Conservation (phyloP, 2,113 vertebrate genomes). For the Gallinago media region DNA sequence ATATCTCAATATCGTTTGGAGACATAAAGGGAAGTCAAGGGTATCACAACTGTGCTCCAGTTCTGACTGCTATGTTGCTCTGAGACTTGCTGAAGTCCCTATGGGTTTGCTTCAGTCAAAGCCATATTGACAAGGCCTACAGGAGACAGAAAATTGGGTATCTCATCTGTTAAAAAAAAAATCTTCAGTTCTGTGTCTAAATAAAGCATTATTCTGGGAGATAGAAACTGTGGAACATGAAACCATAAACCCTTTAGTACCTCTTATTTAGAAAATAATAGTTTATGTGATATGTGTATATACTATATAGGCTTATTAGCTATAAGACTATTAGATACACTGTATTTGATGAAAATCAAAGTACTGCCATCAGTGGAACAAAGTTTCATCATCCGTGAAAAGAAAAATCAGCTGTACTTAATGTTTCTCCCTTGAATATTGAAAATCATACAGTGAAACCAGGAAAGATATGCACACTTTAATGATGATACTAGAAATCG, state of each 20-base stretch:
- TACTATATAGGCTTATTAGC: neutral
- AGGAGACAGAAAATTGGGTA: neutral
- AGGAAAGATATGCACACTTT: neutral
- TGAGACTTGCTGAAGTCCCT: neutral
- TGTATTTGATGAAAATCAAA: neutral
- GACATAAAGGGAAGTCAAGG: neutral
- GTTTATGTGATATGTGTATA: neutral
- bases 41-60: neutral
- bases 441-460: neutral
- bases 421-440: neutral
- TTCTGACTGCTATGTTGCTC: neutral
- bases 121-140: neutral
- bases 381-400: neutral
- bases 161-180: neutral
- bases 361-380: neutral
- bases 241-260: neutral
- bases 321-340: neutral
- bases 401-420: neutral
- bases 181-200: neutral
- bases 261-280: neutral
- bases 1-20: neutral
- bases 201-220: neutral
- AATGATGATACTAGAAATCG: neutral
- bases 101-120: neutral
- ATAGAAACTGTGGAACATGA: neutral